Conservation (phyloP, 2,113 vertebrate species). For the Camelus dromedarius region DNA sequence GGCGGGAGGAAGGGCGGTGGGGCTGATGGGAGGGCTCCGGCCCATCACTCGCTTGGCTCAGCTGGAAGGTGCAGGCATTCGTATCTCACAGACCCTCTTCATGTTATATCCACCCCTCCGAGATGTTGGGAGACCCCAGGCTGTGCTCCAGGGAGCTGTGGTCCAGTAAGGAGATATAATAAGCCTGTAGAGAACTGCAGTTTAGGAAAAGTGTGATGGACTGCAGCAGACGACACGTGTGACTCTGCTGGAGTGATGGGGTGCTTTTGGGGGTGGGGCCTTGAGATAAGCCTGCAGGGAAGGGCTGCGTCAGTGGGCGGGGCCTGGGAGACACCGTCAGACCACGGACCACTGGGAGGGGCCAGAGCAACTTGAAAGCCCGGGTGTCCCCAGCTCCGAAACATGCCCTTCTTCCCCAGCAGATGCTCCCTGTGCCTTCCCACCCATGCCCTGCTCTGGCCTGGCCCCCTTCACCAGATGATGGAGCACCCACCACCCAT, state of each 20-base stretch:
- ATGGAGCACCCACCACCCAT: background rate
- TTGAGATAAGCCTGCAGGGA: too few relatives aligned
- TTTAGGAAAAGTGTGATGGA: accelerated
- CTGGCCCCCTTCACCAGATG: background rate
- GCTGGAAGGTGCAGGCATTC: background rate
- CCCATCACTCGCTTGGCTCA: background rate
- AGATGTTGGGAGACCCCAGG: too few relatives aligned
- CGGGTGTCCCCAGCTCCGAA: background rate
- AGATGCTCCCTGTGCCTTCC: background rate
- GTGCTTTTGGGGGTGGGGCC: accelerated
- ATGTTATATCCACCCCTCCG: accelerated
- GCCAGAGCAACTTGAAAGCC: background rate
- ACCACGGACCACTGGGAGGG: background rate
- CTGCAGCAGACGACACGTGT: accelerated
- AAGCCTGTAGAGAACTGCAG: accelerated
- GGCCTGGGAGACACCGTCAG: background rate
- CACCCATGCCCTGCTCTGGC: too few relatives aligned
- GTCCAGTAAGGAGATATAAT: background rate
- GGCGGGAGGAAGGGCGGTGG: too few relatives aligned
- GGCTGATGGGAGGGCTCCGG: too few relatives aligned
- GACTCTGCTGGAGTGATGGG: too few relatives aligned
- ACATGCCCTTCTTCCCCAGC: background rate
- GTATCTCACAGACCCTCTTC: background rate
- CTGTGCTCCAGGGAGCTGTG: background rate
- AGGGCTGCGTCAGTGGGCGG: background rate